A percentile compares a stretch with the other conserved stretches of the same genome.
These are phyloP conservation scores for Calcarius ornatus DNA, from an alignment of 2,113 vertebrate genomes.

Conservation along the genomic window DNA sequence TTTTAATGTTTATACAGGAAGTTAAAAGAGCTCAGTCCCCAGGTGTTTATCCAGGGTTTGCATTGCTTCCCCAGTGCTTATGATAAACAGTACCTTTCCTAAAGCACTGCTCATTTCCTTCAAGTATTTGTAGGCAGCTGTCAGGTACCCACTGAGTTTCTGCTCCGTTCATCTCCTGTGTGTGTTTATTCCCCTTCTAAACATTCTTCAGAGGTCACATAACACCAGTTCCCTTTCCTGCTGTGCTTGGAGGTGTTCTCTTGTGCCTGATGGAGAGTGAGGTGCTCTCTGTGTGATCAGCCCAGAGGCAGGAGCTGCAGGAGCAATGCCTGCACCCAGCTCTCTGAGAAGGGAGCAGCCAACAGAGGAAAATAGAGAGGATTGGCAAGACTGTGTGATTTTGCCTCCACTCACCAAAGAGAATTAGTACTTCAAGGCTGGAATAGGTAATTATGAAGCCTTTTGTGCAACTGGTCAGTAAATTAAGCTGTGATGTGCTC, in stretches of 20 bases:
- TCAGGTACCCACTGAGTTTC: not conserved
- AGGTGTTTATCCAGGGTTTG: not conserved
- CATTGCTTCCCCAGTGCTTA: not conserved
- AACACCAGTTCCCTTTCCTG: not conserved
- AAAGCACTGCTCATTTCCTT: not conserved
- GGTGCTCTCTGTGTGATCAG: not conserved
- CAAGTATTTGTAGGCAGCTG: not conserved
- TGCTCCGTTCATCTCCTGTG: not conserved
- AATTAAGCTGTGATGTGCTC: not conserved
- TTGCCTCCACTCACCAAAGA: not conserved
- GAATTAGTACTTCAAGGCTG: not conserved
- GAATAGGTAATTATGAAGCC: not conserved
- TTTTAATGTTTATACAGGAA: not conserved
- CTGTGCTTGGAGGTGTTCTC: not conserved
- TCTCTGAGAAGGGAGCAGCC: fast-evolving
- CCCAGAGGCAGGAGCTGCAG: not conserved
- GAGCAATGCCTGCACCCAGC: not conserved
- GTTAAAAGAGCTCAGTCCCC: not conserved
- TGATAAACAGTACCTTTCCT: not conserved
- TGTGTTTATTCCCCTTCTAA: not conserved
- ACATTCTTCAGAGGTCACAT: not conserved
- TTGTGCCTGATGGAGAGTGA: not conserved
- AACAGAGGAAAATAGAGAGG: fast-evolving
- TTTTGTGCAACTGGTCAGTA: not conserved
- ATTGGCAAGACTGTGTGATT: not conserved